These are phyloP conservation scores for Propithecus deckenii DNA, from an alignment of 2,797 vertebrate species.

Conservation along the genomic window DNA sequence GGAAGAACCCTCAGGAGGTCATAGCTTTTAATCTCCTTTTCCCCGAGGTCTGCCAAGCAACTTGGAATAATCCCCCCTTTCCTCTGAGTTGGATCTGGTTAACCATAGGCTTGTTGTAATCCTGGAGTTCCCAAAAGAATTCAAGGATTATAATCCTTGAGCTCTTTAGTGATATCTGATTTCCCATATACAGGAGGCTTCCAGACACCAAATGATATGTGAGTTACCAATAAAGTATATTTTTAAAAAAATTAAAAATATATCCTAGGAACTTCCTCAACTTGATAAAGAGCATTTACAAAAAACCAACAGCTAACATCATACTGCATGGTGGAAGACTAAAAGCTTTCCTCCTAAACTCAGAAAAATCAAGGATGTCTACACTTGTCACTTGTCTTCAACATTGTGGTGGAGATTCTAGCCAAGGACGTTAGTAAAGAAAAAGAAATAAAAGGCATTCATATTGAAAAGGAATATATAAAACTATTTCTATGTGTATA, in stretches of 20 bases:
- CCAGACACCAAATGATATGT: neutral
- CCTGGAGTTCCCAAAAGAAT: neutral
- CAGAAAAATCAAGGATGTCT: neutral
- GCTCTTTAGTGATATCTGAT: neutral
- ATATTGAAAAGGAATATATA: neutral
- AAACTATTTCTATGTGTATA: neutral
- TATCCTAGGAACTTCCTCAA: neutral
- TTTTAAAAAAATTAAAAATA: neutral
- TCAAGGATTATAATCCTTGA: neutral
- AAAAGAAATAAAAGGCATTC: neutral
- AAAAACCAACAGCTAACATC: neutral
- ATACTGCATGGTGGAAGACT: neutral
- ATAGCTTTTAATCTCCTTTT: too few relatives aligned
- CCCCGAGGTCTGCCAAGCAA: neutral
- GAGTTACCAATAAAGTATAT: neutral
- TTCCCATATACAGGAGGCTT: neutral
- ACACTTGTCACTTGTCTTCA: neutral
- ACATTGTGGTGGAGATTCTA: neutral
- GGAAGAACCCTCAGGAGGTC: neutral
- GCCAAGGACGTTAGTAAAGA: neutral
- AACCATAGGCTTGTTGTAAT: neutral
- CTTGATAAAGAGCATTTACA: neutral
- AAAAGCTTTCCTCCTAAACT: neutral
- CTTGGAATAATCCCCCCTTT: neutral
- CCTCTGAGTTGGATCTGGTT: neutral